These are phyloP conservation scores for Trachymyrmex septentrionalis DNA, from an alignment of 1,140 invertebrate species.

Conservation along the genomic window DNA sequence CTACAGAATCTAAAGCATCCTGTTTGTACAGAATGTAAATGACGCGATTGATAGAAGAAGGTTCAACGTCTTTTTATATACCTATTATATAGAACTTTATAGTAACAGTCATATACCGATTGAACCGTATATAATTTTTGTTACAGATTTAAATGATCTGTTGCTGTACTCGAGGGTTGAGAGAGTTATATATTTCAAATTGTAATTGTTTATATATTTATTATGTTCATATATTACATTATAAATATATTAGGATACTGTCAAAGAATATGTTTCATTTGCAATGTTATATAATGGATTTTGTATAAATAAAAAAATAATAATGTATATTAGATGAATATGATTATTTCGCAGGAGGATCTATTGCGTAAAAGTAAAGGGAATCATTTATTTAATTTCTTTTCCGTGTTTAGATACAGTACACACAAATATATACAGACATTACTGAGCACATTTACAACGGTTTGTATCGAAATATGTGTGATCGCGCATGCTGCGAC, in stretches of 20 bases:
- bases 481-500: slow-evolving; percentile 69
- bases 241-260: background rate
- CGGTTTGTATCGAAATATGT: slow-evolving; percentile 68
- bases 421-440: slow-evolving; percentile 84
- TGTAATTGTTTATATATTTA: background rate
- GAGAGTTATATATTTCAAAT: no score
- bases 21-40: no score
- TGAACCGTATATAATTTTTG: no score
- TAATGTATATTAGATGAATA: background rate
- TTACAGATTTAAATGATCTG: no score
- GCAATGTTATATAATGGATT: background rate
- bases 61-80: no score
- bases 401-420: slow-evolving; percentile 75
- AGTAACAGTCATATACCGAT: no score
- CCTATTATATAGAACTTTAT: no score
- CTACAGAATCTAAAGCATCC: no score
- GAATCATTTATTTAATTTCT: slow-evolving; percentile 71
- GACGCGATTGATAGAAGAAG: no score
- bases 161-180: no score
- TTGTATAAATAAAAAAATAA: slow-evolving; percentile 15
- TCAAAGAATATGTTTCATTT: slow-evolving; percentile 6
- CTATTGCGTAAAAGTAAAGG: slow-evolving; percentile 67
- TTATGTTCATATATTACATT: slow-evolving; percentile 5
- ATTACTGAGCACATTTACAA: slow-evolving; percentile 83
- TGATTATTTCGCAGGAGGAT: background rate